These are phyloP conservation scores for Condylura cristata DNA, from an alignment of 2,113 vertebrate genomes.

Conservation along the genomic window DNA sequence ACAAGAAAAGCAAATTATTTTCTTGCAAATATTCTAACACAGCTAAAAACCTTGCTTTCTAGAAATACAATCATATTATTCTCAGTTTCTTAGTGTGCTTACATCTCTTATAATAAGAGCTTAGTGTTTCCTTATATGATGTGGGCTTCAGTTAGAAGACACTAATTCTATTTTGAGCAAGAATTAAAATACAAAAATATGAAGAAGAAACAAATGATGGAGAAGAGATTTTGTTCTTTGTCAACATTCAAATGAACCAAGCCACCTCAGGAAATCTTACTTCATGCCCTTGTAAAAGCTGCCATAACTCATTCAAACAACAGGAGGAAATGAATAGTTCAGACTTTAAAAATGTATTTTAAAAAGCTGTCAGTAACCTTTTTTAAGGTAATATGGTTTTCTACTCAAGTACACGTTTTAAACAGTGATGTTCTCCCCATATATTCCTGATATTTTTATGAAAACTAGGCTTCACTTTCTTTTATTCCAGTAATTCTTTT, in stretches of 20 bases:
- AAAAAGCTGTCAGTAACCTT: background rate
- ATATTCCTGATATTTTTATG: slow-evolving; percentile 69
- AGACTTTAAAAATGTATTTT: slow-evolving; percentile 76
- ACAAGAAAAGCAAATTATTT: slow-evolving; percentile 48
- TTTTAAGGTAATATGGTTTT: slow-evolving; percentile 75
- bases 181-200: background rate
- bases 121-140: background rate
- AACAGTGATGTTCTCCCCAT: slow-evolving; percentile 37
- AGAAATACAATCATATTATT: background rate
- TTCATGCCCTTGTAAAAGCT: slow-evolving; percentile 55
- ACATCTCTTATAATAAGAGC: background rate
- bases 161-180: background rate
- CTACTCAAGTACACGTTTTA: slow-evolving; percentile 63
- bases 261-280: slow-evolving; percentile 68
- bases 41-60: background rate
- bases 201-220: slow-evolving; percentile 46
- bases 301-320: slow-evolving; percentile 68
- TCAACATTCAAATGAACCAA: slow-evolving; percentile 60
- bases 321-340: slow-evolving; percentile 74
- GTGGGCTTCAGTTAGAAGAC: background rate
- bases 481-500: slow-evolving; percentile 71
- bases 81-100: background rate
- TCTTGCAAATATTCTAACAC: background rate
- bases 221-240: background rate
- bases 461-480: slow-evolving; percentile 51